Evolutionary conservation across 2,888 invertebrate species (phyloP), one percentile per base, ranked within the genome.

Genomic region (Drosophila planitibia): DNA sequence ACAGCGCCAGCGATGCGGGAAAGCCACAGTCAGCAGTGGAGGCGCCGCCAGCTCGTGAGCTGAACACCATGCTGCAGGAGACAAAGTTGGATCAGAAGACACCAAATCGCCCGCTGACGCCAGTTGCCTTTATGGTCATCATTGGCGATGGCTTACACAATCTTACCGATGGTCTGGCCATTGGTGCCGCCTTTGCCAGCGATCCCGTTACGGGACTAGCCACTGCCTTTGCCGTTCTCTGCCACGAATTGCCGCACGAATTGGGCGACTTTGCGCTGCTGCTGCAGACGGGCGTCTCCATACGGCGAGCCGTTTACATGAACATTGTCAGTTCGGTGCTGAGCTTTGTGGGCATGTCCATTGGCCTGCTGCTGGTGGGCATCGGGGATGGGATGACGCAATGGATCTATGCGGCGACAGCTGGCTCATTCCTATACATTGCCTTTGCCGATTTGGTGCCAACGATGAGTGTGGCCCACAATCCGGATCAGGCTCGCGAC

Each of bases 231-330:
- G 97, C 97, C 16, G 96, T 97, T 1, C 95, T 97, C 74, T 97
- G 97, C 85, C 97, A 97, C 88, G 97, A 97, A 91, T 93, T 97
- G 51, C 97, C 97, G 0, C 97, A 97, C 90, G 97, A 97, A 92
- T 94, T 97, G 25, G 97, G 97, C 3, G 97, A 97, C 92, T 97
- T 97, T 92, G 97, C 97, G 0, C 95, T 97, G 57, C 93, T 97
- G 44, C 93, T 97, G n/a, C 95, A 96, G 73, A 96, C 96, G 0
- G 97, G 97, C 0, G 96, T 97, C 94, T 95, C 95, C 51, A 95
- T 96, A 61, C 95, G 94, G 74, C 95, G 96, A 59, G 97, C 97
- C 4, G 92, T 97, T 51, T 95, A 96, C 85, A 96, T 96, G 93
- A 97, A 97, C 92, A 93, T 96, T 72, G 94, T 97, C 1, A 96